Conservation (phyloP, 2,888 invertebrate genomes). For the Drosophila antonietae region DNA sequence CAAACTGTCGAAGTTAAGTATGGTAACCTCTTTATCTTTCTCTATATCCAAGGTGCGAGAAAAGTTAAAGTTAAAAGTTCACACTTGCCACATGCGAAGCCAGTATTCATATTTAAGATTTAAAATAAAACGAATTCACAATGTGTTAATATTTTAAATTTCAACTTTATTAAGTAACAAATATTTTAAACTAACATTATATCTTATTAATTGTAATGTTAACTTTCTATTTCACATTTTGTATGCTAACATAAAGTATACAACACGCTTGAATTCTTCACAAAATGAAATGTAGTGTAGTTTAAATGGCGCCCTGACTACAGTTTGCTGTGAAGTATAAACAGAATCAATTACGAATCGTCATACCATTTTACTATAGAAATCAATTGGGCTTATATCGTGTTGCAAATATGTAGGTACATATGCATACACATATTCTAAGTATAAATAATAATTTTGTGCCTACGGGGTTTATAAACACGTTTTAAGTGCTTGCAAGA, state of each 20-base stretch:
- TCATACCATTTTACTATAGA: neutral
- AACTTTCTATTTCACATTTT: slow-evolving; percentile 84
- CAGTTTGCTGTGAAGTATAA: slow-evolving; percentile 15
- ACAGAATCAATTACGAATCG: slow-evolving; percentile 3
- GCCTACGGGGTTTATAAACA: slow-evolving; percentile 6
- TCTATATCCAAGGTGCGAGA: too few relatives aligned
- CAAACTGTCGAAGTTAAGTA: too few relatives aligned
- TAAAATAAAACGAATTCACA: neutral
- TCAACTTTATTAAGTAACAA: slow-evolving; percentile 56
- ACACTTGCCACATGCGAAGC: too few relatives aligned
- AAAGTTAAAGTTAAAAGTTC: too few relatives aligned
- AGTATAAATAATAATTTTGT: slow-evolving; percentile 2
- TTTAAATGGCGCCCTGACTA: slow-evolving; percentile 14
- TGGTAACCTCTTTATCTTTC: too few relatives aligned
- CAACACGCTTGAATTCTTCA: slow-evolving; percentile 17
- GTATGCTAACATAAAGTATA: slow-evolving; percentile 58
- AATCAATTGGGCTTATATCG: slow-evolving; percentile 2
- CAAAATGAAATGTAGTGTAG: slow-evolving; percentile 17
- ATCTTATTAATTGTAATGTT: slow-evolving; percentile 82
- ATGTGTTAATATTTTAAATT: slow-evolving; percentile 30
- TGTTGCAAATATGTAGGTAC: slow-evolving; percentile 3
- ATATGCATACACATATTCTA: slow-evolving; percentile 3
- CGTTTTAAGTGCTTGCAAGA: slow-evolving; percentile 4
- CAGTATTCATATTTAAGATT: neutral
- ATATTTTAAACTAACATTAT: slow-evolving; percentile 59